Base-by-base conservation (phyloP, 2,113 vertebrate species). In the Saguinus imperator region DNA sequence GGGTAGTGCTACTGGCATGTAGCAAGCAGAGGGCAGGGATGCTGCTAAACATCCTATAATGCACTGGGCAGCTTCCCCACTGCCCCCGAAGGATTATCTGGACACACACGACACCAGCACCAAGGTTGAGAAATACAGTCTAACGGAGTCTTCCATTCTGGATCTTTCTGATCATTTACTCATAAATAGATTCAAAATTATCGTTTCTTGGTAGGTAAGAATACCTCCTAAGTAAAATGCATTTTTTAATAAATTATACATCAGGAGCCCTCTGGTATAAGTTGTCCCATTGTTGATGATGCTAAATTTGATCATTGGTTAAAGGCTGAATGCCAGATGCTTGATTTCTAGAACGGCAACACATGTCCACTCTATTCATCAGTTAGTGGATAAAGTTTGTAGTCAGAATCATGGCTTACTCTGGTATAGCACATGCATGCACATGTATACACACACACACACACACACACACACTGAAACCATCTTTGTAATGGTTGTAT, bases 1-100 rank as follows among this genome's bases (percentile, higher is more conserved):
- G 50, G 29, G 80, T 45, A 35, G 13, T 14, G 66, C 12, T 55
- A 2, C 37, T 73, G 12, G 23, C 29, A 4, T 50, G 2, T 7
- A 2, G 25, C 4, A 9, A 21, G 55, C 14, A 5, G 45, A 83
- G 17, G 8, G 25, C 32, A 2, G 8, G 68, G 27, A 58, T 68
- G 48, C 37, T 32, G 18, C 9, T 27, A 3, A 21, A 1, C 11
- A 0, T 11, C 32, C 1, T 25, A 0, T 8, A 12, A 1, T 2
- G 43, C 29, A 7, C 3, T 50, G 48, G 48, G 21, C 25, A 20
- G 37, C 25, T 23, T 0, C 0, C 2, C n/a, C 23, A 1, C 29
- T 16, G 13, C 75, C 25, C 5, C 11, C 14, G 20, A 27, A 57
- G 12, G 21, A 23, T 68, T 9, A 3, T 23, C 50, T 58, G 23